Conservation (phyloP, 2,113 vertebrate genomes). For the Marcusenius ussheri region DNA sequence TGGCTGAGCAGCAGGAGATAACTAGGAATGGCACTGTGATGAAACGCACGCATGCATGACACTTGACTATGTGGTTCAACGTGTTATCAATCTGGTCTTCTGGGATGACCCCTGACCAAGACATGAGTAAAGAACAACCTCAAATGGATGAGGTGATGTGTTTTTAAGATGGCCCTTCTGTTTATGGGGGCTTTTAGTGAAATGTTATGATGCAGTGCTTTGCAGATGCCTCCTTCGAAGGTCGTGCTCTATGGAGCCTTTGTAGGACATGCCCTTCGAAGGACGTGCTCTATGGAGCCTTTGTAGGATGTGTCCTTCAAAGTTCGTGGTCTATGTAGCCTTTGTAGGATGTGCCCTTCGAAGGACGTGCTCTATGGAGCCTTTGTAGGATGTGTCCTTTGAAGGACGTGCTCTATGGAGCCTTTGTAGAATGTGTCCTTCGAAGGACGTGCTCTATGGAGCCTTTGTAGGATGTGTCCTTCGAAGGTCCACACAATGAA, state of each 20-base stretch:
- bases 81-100: neutral
- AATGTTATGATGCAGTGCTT: neutral
- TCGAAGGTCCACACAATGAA: neutral
- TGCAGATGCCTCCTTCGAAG: neutral
- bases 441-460: no score
- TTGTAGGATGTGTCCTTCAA: neutral
- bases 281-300: no score
- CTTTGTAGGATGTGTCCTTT: neutral
- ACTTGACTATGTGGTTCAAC: neutral
- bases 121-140: neutral
- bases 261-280: neutral
- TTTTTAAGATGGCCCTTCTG: neutral
- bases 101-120: neutral
- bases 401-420: no score
- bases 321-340: no score
- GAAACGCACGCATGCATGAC: neutral
- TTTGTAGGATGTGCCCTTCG: no score
- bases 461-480: neutral
- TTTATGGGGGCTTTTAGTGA: neutral
- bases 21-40: neutral
- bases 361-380: no score
- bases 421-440: no score
- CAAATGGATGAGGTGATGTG: neutral
- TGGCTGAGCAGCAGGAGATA: neutral
- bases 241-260: no score